A percentile compares a stretch with the other conserved stretches of the same genome.
Evolutionary conservation across 2,113 vertebrate genomes (phyloP).

Genomic region (Cyphomyrus plagiostoma): DNA sequence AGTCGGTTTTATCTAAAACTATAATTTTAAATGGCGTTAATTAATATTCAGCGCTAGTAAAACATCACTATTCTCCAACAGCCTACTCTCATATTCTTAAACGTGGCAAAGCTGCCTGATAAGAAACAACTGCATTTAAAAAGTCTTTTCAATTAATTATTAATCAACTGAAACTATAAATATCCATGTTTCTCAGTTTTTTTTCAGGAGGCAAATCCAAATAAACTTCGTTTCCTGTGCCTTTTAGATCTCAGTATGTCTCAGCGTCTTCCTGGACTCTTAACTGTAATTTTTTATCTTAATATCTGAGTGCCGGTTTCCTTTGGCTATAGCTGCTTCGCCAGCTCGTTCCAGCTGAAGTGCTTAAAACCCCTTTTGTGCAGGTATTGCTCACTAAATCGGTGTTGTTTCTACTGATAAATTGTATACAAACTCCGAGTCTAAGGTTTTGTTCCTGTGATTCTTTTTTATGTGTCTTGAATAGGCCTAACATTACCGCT

Average conservation of each 20-base stretch:
- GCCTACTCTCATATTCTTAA: conserved; percentile 12
- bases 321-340: neutral
- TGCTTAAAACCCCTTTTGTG: neutral
- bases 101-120: conserved; percentile 34
- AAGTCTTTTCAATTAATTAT: conserved; percentile 42
- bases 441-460: neutral
- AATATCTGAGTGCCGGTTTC: neutral
- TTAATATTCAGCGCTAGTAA: neutral
- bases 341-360: neutral
- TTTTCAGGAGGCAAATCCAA: neutral
- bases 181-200: neutral
- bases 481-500: too few species aligned
- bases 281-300: neutral
- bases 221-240: neutral
- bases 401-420: neutral
- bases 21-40: neutral
- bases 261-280: neutral
- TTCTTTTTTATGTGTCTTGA: neutral
- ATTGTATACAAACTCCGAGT: neutral
- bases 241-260: neutral
- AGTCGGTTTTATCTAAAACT: neutral
- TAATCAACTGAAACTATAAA: conserved; percentile 24
- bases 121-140: conserved; percentile 31
- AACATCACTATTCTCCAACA: neutral
- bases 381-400: neutral